phyloP scores from a whole-genome alignment of 53 echinoderm and acorn worm genomes.

The Antedon mediterranea region DNA sequence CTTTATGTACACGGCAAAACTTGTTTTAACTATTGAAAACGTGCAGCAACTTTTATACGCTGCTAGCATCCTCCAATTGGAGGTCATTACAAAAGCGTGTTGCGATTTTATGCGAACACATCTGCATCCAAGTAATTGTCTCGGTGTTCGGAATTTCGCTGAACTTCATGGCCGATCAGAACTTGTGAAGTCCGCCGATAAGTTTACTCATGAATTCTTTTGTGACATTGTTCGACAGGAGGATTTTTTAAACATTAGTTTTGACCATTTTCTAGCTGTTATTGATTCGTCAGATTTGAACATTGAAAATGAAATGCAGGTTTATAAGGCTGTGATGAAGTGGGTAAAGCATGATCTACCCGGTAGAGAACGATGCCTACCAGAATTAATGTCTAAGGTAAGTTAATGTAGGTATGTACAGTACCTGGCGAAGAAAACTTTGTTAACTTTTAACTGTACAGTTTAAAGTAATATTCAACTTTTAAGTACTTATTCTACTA shows the following conservation, averaged over 20 bases:
- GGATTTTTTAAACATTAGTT: conserved; percentile 50
- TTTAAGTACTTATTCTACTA: no score
- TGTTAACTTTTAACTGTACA: no score
- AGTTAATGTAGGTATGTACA: conserved; percentile 7
- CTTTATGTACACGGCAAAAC: conserved; percentile 91
- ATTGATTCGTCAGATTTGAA: conserved; percentile 62
- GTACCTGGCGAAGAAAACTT: no score
- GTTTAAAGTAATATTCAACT: no score
- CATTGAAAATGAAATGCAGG: conserved; percentile 63
- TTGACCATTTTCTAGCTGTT: conserved; percentile 37
- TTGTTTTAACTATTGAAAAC: conserved; percentile 72
- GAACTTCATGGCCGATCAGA: conserved; percentile 76
- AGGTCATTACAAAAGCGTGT: conserved; percentile 65
- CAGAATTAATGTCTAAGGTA: conserved; percentile 74
- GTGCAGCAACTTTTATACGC: conserved; percentile 87
- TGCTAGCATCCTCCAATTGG: conserved; percentile 72
- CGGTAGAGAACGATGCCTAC: conserved; percentile 40
- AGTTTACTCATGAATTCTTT: conserved; percentile 65
- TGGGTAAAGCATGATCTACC: conserved; percentile 61
- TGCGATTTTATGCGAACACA: conserved; percentile 94
- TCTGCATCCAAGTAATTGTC: conserved; percentile 78
- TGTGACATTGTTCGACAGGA: conserved; percentile 51
- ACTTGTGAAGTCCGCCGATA: conserved; percentile 53
- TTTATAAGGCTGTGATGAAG: conserved; percentile 60
- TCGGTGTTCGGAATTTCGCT: conserved; percentile 84